Evolutionary conservation across 2,113 vertebrate genomes (phyloP), one percentile per base, ranked within the genome.

Genomic region (Rhinichthys klamathensis): DNA sequence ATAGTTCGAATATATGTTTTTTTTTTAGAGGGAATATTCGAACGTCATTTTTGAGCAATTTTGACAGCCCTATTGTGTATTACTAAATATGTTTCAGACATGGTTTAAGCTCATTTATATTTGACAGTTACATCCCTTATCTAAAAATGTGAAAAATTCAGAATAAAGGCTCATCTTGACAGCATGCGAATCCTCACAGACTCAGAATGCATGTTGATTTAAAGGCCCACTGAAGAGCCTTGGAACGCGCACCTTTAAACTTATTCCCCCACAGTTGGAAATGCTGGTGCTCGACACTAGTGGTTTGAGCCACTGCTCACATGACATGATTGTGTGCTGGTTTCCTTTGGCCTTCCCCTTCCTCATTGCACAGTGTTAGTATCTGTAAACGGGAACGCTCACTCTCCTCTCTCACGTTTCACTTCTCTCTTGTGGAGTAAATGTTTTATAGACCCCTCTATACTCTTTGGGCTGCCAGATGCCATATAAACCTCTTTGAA

Each of bases 401-500:
- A 3, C 67, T 85, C 54, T 78, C 72, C 25, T 73, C 75, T 83
- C 69, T 84, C 56, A 27, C 41, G 74, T 87, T 88, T 88, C 80
- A 77, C 86, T 90, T 89, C 73, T 88, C 86, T 80, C 65, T 60
- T 89, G 83, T 84, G 73, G 75, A 88, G 77, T 93, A 90, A 92
- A 92, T 93, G 90, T 93, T 93, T 92, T 91, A 93, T 90, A 91
- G 90, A 88, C 73, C 82, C 86, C 82, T 83, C 87, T 90, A 82
- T 78, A 84, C 85, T 93, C 87, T 67, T 89, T 73, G 61, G 89
- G 91, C 90, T 88, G 91, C 91, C 92, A 92, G 93, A 93, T 92
- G 90, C 91, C 88, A 92, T 93, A 90, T 90, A 88, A 93, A 93
- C 88, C 90, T 86, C 90, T 92, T 92, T 92, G 89, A 78, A 93